Conservation (phyloP, 2,888 invertebrate species). For the Malthinus flaveolus region DNA sequence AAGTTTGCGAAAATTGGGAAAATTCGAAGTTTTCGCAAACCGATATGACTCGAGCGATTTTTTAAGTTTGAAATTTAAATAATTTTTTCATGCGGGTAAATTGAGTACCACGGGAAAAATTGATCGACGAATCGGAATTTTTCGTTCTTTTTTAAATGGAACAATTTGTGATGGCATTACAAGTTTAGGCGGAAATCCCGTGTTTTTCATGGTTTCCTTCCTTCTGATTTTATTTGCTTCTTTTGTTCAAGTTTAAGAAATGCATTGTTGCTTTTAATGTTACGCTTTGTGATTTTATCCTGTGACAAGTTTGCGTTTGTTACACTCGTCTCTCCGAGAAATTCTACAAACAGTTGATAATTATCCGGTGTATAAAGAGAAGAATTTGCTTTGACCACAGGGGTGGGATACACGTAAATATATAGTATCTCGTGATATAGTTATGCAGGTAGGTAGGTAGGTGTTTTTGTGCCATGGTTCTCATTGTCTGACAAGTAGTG, state of each 20-base stretch:
- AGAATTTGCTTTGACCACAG: too few relatives aligned
- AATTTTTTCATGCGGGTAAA: not conserved
- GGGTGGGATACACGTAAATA: too few relatives aligned
- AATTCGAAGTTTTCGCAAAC: too few relatives aligned
- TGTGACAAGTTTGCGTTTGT: not conserved
- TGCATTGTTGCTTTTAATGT: slow-evolving; percentile 15
- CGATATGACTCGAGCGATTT: too few relatives aligned
- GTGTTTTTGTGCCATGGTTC: slow-evolving; percentile 15
- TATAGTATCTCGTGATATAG: not conserved
- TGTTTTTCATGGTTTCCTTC: slow-evolving; percentile 25
- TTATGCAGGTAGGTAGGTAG: slow-evolving; percentile 28
- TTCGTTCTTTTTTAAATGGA: not conserved
- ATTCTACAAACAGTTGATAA: not conserved
- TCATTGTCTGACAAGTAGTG: slow-evolving; percentile 30
- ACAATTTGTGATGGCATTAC: slow-evolving; percentile 13
- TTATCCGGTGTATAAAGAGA: too few relatives aligned
- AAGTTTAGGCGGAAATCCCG: slow-evolving; percentile 27
- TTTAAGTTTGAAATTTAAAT: too few relatives aligned
- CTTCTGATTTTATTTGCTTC: slow-evolving; percentile 16
- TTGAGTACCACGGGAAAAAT: not conserved
- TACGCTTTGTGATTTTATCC: slow-evolving; percentile 16
- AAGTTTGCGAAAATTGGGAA: too few relatives aligned
- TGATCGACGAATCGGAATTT: not conserved
- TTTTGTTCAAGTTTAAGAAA: slow-evolving; percentile 22
- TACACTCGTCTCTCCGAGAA: not conserved